Evolutionary conservation across 2,797 vertebrate genomes (phyloP), one percentile per base, ranked within the genome.

Genomic region (Chanos chanos): DNA sequence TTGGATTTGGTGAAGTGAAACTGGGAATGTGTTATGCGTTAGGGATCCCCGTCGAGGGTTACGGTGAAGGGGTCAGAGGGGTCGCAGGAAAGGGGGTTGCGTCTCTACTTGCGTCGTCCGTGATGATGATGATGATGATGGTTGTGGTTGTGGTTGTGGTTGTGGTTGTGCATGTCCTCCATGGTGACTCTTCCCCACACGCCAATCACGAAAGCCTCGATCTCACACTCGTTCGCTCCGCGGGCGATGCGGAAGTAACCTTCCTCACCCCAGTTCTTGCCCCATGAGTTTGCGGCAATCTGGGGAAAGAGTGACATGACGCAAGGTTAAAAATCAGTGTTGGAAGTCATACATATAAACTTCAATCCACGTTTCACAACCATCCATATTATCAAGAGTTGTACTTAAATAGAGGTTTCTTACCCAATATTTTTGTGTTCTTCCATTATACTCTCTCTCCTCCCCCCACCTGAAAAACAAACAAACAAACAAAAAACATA

Each of bases 231-330:
- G 0, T 99, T 99, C 59, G 87, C 67, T 1, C 96, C 96, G 0
- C 96, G 93, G 61, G 90, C 84, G 12, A 99, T 98, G 12, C 94
- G 93, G 77, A 99, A 98, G 81, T 89, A 92, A 53, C 96, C 96
- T 0, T 84, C 74, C 77, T 98, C 95, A 0, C 96, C 96, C 96
- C 96, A 99, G 66, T 87, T 89, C 47, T 89, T 94, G 16, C 95
- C 96, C 96, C 96, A 99, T 0, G 96, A 98, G 83, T 99, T 99
- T 73, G 95, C 94, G 0, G 93, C 96, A 0, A 90, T 92, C 96
- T 99, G 86, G 1, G 0, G 34, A 52, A 43, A 19, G n/a, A n/a
- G n/a, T n/a, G n/a, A n/a, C n/a, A n/a, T n/a, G n/a, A n/a, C n/a
- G n/a, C n/a, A n/a, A n/a, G n/a, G n/a, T n/a, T n/a, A n/a, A n/a